These are phyloP conservation scores for Eledone cirrhosa DNA, from an alignment of 2,888 invertebrate genomes.

Conservation along the genomic window DNA sequence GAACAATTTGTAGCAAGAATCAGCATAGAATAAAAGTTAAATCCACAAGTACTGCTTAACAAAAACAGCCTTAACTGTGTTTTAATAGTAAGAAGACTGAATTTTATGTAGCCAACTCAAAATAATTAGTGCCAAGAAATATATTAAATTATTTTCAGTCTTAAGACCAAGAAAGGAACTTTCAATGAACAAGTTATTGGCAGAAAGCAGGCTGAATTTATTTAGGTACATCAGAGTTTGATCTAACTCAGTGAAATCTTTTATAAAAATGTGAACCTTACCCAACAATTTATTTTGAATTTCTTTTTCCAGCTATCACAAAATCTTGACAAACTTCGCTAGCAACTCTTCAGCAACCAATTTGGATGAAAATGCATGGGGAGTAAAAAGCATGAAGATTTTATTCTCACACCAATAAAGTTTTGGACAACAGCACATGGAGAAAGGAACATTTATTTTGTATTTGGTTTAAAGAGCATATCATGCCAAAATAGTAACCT, in stretches of 20 bases:
- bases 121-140: too few relatives aligned
- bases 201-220: constrained; percentile 12
- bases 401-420: constrained; percentile 11
- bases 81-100: too few relatives aligned
- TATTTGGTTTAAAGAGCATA: constrained; percentile 21
- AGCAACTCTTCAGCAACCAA: constrained; percentile 30
- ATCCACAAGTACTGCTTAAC: constrained; percentile 16
- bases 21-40: constrained; percentile 7
- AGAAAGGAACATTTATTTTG: constrained; percentile 30
- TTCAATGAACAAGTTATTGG: background rate
- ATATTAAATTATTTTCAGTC: too few relatives aligned
- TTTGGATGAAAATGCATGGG: constrained; percentile 27
- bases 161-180: too few relatives aligned
- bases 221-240: background rate
- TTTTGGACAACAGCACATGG: constrained; percentile 29
- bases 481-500: constrained; percentile 22
- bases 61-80: constrained; percentile 3
- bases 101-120: too few relatives aligned
- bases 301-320: constrained; percentile 10
- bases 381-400: constrained; percentile 12
- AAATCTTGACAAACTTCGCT: constrained; percentile 23
- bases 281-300: constrained; percentile 11
- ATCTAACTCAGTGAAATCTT: constrained; percentile 18
- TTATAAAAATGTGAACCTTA: constrained; percentile 19
- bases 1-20: constrained; percentile 24